Base-by-base conservation (phyloP, 23 tunicate species). In the Halocynthia aurantium region DNA sequence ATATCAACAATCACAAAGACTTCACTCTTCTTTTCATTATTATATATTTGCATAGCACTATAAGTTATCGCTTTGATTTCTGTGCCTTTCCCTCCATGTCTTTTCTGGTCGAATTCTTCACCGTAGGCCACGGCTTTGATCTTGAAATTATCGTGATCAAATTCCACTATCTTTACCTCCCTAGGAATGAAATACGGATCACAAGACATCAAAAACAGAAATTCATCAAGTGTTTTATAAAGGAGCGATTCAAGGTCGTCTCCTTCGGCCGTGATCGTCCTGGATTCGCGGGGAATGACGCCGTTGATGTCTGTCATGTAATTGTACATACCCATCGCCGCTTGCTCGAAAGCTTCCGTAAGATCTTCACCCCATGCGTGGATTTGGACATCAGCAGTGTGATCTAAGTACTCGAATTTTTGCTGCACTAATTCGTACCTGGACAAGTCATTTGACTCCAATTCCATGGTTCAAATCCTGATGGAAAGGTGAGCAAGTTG, bases 61-160 rank as follows among this genome's bases (percentile, higher is more conserved):
- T 94, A 88, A 7, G 99, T 94, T 51, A 94, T 84, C 51, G 99
- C 99, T 73, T 94, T 94, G 7, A 94, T 77, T 84, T 94, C 99
- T 9, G 99, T 94, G 1, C 99, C 99, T 79, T 84, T 74, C 50
- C 99, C 99, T 6, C 99, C 99, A 77, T 94, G 99, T 50, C 90
- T 66, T 22, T 51, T 61, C 15, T 56, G 67, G 19, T 89, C 89
- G 73, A 88, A 94, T 56, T 94, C 96, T 73, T 94, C 99, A 7
- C 99, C 99, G 58, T 90, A 87, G 40, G 86, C 91, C 17, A 76
- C 79, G 7, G 94, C 91, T 58, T 69, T 76, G 61, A 88, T 88
- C 17, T 62, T 78, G 76, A 83, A 84, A 7, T 81, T 72, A 52
- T 88, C 91, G 53, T 84, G 64, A 61, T 94, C 96, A 77, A 88